A percentile compares a stretch with the other conserved stretches of the same genome.
Evolutionary conservation across 2,888 invertebrate genomes (phyloP).

Genomic region (Conomelus anceps): DNA sequence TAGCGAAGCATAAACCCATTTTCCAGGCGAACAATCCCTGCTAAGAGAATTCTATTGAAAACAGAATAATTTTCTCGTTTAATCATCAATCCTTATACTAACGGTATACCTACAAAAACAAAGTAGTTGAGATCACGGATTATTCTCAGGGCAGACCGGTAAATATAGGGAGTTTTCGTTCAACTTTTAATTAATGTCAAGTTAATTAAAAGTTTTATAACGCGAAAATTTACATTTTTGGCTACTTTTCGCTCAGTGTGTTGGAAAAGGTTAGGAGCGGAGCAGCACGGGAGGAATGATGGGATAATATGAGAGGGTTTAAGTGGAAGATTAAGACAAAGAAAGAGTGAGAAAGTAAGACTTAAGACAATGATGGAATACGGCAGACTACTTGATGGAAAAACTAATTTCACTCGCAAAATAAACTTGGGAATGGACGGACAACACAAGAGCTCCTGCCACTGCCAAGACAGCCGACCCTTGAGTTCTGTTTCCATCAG

Average conservation of each 20-base stretch:
- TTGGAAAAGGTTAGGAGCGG: not conserved
- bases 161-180: not conserved
- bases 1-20: too few species aligned
- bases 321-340: not conserved
- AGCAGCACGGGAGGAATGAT: not conserved
- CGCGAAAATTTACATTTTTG: not conserved
- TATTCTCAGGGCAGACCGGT: not conserved
- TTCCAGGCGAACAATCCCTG: too few species aligned
- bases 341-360: not conserved
- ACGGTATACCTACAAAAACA: not conserved
- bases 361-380: not conserved
- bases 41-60: not conserved
- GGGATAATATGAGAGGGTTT: not conserved
- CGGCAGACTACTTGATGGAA: not conserved
- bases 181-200: slow-evolving; percentile 10
- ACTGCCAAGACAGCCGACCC: not conserved
- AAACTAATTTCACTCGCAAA: not conserved
- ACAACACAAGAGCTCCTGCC: not conserved
- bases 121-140: not conserved
- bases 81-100: not conserved
- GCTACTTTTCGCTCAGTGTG: not conserved
- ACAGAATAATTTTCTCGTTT: not conserved
- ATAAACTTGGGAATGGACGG: not conserved
- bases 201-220: slow-evolving; percentile 11
- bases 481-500: not conserved